Evolutionary conservation across 1,140 invertebrate species (phyloP).

Genomic region (Prorops nasuta): DNA sequence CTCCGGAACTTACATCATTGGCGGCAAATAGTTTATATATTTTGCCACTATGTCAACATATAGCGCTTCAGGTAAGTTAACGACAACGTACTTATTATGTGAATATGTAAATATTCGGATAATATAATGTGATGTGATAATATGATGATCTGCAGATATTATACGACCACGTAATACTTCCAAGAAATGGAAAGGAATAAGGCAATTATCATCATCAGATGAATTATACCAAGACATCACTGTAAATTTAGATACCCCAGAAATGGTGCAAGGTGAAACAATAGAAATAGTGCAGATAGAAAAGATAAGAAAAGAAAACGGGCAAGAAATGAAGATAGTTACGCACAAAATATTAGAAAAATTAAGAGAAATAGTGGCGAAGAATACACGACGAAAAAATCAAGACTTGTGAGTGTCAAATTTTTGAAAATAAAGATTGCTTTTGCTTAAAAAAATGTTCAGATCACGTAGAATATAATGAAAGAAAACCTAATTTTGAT

Average conservation of each 20-base stretch:
- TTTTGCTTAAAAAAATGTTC: constrained; percentile 9
- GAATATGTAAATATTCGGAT: too few relatives aligned
- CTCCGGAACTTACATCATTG: too few relatives aligned
- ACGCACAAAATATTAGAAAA: constrained; percentile 14
- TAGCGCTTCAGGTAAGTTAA: constrained; percentile 9
- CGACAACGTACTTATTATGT: constrained; percentile 7
- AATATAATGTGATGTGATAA: too few relatives aligned
- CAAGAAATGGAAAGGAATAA: too few relatives aligned
- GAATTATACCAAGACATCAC: too few relatives aligned
- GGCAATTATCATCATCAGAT: too few relatives aligned
- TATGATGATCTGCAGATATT: constrained; percentile 12
- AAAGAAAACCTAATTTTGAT: constrained; percentile 15
- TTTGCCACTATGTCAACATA: constrained; percentile 7
- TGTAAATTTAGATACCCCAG: too few relatives aligned
- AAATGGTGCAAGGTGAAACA: neutral
- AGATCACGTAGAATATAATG: constrained; percentile 14
- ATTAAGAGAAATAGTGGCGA: constrained; percentile 14
- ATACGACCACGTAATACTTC: constrained; percentile 14
- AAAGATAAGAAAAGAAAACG: constrained; percentile 12
- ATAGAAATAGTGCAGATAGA: neutral
- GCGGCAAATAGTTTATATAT: constrained; percentile 6
- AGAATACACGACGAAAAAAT: constrained; percentile 13
- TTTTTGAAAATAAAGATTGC: constrained; percentile 21
- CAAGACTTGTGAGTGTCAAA: constrained; percentile 11
- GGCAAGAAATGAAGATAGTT: constrained; percentile 14